Evolutionary conservation across 2,797 vertebrate genomes (phyloP), one percentile per base, ranked within the genome.

Genomic region (Microchirus variegatus): DNA sequence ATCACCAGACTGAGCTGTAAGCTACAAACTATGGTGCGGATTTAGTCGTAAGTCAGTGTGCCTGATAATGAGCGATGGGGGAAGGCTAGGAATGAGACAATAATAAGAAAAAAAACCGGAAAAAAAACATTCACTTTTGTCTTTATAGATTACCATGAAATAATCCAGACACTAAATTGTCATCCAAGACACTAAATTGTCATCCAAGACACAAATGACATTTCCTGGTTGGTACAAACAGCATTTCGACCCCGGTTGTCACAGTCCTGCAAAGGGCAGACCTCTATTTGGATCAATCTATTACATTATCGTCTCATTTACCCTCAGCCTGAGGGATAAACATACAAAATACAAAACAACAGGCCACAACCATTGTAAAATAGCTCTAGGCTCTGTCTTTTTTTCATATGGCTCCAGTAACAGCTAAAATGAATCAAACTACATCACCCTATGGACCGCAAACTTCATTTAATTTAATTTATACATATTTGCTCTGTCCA

Each of bases 291-390:
- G 73, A 69, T 86, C 71, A 93, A 54, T 75, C 53, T 60, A 94
- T 92, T 89, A 66, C 40, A 78, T 94, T 93, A 95, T 87, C 84
- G 86, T 83, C 80, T 75, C 80, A 90, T 94, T 89, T 84, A 80
- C 79, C 62, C 77, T 71, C 73, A 79, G 90, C 87, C 93, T 83
- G 60, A 73, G 80, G 89, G 91, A 73, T 76, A 86, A 90, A 79
- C 76, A 86, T 44, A 80, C 63, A 72, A 81, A 63, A 77, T 82
- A 58, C 60, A 65, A 89, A 89, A 90, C 75, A 90, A 71, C 86
- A 91, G 80, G 59, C 74, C 68, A 59, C 70, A 72, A 66, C 70
- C 73, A 68, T 47, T 75, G 59, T 73, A 78, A 87, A 89, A 77
- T 77, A 56, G 48, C 41, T 50, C 26, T 50, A 8, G n/a, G n/a